Evolutionary conservation across 2,113 vertebrate genomes (phyloP).

Genomic region (Alces alces): DNA sequence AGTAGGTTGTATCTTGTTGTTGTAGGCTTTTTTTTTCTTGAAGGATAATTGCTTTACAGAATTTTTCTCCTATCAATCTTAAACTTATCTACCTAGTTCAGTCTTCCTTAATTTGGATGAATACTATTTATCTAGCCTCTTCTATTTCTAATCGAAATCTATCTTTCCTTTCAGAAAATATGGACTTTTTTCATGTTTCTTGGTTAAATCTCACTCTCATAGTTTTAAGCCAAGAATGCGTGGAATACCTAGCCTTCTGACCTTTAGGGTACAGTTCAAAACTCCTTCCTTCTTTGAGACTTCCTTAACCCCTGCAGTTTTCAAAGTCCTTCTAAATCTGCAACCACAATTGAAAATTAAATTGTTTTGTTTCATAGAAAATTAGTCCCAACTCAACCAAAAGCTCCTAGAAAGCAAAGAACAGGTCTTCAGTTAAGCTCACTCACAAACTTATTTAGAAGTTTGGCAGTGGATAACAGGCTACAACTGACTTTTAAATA

Average conservation of each 20-base stretch:
- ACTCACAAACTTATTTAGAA: not conserved
- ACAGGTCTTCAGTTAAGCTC: not conserved
- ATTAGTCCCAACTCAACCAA: constrained; percentile 9
- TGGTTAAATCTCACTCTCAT: not conserved
- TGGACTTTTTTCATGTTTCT: not conserved
- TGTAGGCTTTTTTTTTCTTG: not conserved
- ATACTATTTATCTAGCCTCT: not conserved
- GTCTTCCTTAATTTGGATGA: not conserved
- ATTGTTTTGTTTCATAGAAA: not conserved
- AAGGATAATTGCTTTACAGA: not conserved
- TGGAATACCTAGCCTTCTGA: not conserved
- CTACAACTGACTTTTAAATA: not conserved
- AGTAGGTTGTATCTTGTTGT: not conserved
- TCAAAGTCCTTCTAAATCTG: not conserved
- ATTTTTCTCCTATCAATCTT: not conserved
- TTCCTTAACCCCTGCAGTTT: not conserved
- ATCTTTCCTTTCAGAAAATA: not conserved
- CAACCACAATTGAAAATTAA: not conserved
- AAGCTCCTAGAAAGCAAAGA: not conserved
- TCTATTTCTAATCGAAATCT: not conserved
- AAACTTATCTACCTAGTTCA: not conserved
- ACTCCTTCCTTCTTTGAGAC: not conserved
- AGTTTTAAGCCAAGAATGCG: not conserved
- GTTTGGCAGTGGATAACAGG: not conserved
- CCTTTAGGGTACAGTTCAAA: not conserved